A percentile compares a stretch with the other conserved stretches of the same genome.
These are phyloP conservation scores for Emydocephalus ijimae DNA, from an alignment of 2,113 vertebrate genomes.

Conservation along the genomic window DNA sequence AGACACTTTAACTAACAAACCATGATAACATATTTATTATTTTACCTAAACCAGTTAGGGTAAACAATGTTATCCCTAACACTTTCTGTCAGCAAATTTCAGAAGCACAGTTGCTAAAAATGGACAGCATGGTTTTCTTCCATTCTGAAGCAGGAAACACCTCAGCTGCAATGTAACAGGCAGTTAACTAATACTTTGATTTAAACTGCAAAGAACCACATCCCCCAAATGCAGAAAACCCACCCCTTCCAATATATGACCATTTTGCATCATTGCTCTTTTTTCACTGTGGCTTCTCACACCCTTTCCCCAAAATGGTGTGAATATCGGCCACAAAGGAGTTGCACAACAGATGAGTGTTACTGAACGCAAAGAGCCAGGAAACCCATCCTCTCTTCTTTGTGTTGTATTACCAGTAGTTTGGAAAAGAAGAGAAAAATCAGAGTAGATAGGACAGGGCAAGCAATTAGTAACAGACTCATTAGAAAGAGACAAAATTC, in stretches of 20 bases:
- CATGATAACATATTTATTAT: too few species aligned
- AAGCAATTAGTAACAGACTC: not conserved
- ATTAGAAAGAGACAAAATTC: not conserved
- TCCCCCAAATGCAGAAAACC: not conserved
- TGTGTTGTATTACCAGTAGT: not conserved
- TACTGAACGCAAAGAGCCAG: not conserved
- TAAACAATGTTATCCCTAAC: too few species aligned
- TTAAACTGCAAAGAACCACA: not conserved
- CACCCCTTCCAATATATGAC: not conserved
- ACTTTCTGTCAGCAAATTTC: not conserved
- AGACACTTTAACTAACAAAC: too few species aligned
- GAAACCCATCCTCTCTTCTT: not conserved
- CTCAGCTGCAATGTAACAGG: not conserved
- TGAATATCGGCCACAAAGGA: not conserved
- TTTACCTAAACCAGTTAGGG: too few species aligned
- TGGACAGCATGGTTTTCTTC: not conserved
- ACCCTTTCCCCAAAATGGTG: not conserved
- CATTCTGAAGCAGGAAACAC: not conserved
- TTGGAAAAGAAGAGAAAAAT: not conserved
- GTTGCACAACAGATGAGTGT: not conserved
- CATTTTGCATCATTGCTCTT: not conserved
- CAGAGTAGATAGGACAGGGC: not conserved
- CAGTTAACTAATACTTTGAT: not conserved
- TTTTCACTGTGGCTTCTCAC: not conserved
- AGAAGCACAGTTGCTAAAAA: not conserved